These are phyloP conservation scores for Uloborus plumipes DNA, from an alignment of 2,888 invertebrate genomes.

Conservation along the genomic window DNA sequence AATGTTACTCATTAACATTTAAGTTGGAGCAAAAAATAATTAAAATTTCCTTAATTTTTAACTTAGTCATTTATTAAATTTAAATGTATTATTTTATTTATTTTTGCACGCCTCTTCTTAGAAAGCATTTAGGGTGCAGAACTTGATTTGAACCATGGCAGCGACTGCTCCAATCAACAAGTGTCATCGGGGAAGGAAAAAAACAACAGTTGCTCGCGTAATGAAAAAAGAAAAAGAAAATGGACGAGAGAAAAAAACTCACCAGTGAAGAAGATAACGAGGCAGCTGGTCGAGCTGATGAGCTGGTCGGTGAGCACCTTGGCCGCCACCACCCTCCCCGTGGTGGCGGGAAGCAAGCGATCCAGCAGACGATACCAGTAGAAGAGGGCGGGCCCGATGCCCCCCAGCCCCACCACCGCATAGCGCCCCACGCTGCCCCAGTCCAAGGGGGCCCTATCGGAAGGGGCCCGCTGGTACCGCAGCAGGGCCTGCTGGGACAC, in stretches of 20 bases:
- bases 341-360: slow-evolving; percentile 76
- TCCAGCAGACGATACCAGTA: slow-evolving; percentile 76
- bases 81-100: too few species aligned
- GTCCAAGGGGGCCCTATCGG: slow-evolving; percentile 28
- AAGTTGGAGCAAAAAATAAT: too few species aligned
- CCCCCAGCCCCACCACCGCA: slow-evolving; percentile 82
- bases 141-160: too few species aligned
- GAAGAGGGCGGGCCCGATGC: slow-evolving; percentile 83
- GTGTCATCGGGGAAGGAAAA: too few species aligned
- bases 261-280: slow-evolving; percentile 52
- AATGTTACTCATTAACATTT: too few species aligned
- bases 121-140: too few species aligned
- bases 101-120: too few species aligned
- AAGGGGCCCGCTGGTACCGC: neutral
- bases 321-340: slow-evolving; percentile 8
- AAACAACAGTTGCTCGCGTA: too few species aligned
- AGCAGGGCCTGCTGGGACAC: slow-evolving; percentile 57
- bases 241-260: slow-evolving; percentile 3
- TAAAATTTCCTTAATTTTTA: too few species aligned
- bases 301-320: slow-evolving; percentile 52
- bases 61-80: too few species aligned
- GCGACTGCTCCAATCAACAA: too few species aligned
- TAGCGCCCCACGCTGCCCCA: slow-evolving; percentile 71
- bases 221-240: too few species aligned
- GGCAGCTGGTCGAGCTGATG: slow-evolving; percentile 28